Conservation (phyloP, 2,888 invertebrate genomes). For the Hypomecis atomaria region DNA sequence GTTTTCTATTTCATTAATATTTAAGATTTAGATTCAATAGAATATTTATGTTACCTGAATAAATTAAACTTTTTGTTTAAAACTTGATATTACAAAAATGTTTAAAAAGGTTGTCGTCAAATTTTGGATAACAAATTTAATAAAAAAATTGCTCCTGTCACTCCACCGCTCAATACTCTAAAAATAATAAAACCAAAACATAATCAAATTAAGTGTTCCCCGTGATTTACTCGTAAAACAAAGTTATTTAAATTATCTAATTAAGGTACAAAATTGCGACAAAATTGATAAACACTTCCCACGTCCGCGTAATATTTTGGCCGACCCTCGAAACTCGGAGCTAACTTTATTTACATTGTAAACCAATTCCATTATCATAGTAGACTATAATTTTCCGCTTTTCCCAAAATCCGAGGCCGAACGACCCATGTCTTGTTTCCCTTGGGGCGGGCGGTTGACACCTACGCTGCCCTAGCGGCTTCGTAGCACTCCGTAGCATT, state of each 20-base stretch:
- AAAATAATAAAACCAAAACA: too few species aligned
- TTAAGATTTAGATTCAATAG: too few species aligned
- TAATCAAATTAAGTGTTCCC: neutral
- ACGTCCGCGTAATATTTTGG: conserved; percentile 12
- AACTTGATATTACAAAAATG: too few species aligned
- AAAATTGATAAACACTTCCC: conserved; percentile 4
- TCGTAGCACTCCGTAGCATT: conserved; percentile 10
- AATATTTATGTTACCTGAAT: too few species aligned
- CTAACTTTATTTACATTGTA: conserved; percentile 27
- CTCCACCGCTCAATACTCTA: too few species aligned
- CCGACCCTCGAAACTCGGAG: conserved; percentile 8
- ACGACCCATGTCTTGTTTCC: conserved; percentile 41
- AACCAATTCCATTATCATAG: conserved; percentile 35
- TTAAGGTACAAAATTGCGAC: neutral
- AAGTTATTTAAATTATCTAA: neutral
- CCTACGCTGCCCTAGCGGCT: conserved; percentile 44
- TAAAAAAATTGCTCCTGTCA: too few species aligned
- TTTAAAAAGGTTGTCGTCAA: too few species aligned
- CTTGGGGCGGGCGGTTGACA: conserved; percentile 49
- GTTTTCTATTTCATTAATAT: too few species aligned
- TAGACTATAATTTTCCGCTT: conserved; percentile 26
- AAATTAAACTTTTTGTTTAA: too few species aligned
- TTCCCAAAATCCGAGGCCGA: conserved; percentile 28
- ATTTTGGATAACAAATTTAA: too few species aligned
- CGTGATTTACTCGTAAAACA: neutral